Evolutionary conservation across 1,140 invertebrate species (phyloP), one percentile per base, ranked within the genome.

Genomic region (Protaetia brevitarsis): DNA sequence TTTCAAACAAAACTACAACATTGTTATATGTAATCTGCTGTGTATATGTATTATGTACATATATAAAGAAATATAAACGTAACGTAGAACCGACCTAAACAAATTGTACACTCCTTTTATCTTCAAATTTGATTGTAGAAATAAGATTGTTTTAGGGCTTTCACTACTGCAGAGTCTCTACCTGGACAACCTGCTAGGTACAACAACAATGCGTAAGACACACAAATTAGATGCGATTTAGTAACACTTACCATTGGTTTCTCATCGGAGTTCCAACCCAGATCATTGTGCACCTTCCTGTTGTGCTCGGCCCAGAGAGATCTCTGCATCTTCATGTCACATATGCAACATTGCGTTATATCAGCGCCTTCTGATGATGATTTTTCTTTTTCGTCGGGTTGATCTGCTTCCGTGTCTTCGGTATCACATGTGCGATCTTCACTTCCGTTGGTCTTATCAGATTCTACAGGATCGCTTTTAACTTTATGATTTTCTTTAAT

Each of bases 141-240:
- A 51, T 51, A 51, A 51, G 41, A 51, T 23, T 51, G 41, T 51
- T 51, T n/a, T 51, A 51, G 41, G 41, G 41, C 41, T 51, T 51
- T 51, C 41, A 23, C 19, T 23, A 51, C 41, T 51, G 41, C 41
- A 51, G 16, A 51, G 41, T 51, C 41, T 51, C 41, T 51, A 51
- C 41, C 41, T 51, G 41, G 41, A 51, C 41, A 51, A 51, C 41
- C 41, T 51, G 41, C 41, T 51, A 51, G 41, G 41, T 51, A 51
- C 41, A 51, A 51, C n/a, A n/a, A n/a, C 26, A 51, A 51, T 51
- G 21, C 19, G 19, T 51, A 51, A 51, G 41, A 51, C 41, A 51
- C 41, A 51, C 26, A 51, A 51, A 51, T 51, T 7, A 51, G 19
- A 21, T 51, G 11, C 41, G 26, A 51, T n/a, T n/a, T n/a, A n/a